phyloP scores from a whole-genome alignment of 2,113 vertebrate species.

The Pelecanus crispus region DNA sequence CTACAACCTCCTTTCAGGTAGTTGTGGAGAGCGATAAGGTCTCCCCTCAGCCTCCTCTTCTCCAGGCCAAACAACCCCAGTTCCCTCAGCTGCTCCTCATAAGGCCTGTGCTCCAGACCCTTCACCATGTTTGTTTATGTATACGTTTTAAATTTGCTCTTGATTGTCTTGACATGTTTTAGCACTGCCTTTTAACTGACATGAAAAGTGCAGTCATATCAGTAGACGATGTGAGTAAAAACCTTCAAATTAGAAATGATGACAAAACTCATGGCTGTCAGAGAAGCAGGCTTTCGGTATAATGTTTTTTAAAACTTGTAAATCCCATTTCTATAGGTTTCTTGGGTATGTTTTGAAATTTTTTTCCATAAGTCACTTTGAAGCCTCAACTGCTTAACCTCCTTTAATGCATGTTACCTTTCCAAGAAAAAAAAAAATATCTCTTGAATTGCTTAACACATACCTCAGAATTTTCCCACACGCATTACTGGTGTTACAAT shows the following conservation, averaged over 20 bases:
- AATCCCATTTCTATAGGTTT: neutral
- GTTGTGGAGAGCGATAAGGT: too few relatives aligned
- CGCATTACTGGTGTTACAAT: neutral
- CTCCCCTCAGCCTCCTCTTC: too few relatives aligned
- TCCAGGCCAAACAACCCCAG: too few relatives aligned
- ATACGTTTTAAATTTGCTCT: accelerated
- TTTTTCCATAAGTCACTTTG: neutral
- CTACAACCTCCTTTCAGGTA: too few relatives aligned
- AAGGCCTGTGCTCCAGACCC: too few relatives aligned
- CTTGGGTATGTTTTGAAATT: neutral
- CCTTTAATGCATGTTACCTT: neutral
- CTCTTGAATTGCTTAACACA: neutral
- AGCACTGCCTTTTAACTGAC: neutral
- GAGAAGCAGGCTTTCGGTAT: neutral
- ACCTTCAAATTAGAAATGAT: neutral
- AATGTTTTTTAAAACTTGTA: neutral
- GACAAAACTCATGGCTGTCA: neutral
- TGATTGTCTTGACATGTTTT: neutral
- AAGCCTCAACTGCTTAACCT: neutral
- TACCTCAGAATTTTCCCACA: neutral
- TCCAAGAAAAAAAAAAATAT: neutral
- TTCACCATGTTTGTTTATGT: neutral
- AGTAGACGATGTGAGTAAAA: neutral
- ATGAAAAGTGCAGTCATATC: neutral
- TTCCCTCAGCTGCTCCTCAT: too few relatives aligned